These are phyloP conservation scores for Chalcosyrphus nemorum DNA, from an alignment of 2,888 invertebrate genomes.

Conservation along the genomic window DNA sequence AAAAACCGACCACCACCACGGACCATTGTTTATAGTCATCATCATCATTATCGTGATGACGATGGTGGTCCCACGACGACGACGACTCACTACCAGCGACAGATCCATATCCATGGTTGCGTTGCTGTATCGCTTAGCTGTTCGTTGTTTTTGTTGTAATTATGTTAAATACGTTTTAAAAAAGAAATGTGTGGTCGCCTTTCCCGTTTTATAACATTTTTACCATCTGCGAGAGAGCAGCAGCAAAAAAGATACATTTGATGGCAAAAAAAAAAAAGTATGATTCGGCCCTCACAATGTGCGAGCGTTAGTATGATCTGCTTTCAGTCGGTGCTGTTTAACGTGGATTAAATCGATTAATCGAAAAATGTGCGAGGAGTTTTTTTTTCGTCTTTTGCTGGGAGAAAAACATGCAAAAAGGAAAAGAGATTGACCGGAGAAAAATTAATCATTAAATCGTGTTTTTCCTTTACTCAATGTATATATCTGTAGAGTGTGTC, in stretches of 20 bases:
- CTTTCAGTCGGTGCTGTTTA: conserved; percentile 6
- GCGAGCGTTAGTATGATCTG: not conserved
- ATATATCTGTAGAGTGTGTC: not conserved
- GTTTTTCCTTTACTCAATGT: not conserved
- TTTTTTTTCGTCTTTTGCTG: not conserved
- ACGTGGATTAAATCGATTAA: conserved; percentile 17
- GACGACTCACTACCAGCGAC: not conserved
- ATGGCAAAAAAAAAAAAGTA: not conserved
- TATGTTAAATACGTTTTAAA: conserved; percentile 21
- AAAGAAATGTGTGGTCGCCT: conserved; percentile 12
- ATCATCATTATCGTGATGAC: conserved; percentile 32
- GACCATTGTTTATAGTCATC: conserved; percentile 24
- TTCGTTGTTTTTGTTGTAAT: conserved; percentile 27
- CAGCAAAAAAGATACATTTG: not conserved
- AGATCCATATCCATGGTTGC: conserved; percentile 29
- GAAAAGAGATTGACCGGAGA: not conserved
- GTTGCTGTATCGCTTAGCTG: too few species aligned
- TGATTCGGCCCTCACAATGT: conserved; percentile 27
- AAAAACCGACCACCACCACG: not conserved
- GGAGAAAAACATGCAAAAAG: not conserved
- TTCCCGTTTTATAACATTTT: not conserved
- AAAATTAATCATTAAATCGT: not conserved
- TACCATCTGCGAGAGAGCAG: not conserved
- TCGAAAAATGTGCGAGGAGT: not conserved
- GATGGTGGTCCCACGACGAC: conserved; percentile 31